Evolutionary conservation across 1,140 invertebrate species (phyloP).

Genomic region (Ostrea edulis): DNA sequence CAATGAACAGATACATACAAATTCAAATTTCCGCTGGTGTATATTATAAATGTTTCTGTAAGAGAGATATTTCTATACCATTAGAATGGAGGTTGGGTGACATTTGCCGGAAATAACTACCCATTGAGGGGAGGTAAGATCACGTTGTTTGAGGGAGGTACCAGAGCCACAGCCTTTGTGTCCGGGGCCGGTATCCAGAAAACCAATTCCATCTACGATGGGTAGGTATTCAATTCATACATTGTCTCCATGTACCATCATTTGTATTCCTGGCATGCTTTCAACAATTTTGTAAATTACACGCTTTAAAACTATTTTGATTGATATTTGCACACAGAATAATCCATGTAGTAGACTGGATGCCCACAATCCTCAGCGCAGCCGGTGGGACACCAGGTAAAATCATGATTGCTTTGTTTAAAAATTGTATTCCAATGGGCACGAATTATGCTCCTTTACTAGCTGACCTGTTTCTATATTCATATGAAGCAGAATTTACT

Average conservation of each 20-base stretch:
- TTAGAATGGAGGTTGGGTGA: conserved; percentile 54
- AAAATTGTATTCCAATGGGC: too few relatives aligned
- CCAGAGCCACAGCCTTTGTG: conserved; percentile 57
- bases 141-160: conserved; percentile 68
- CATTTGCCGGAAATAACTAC: conserved; percentile 61
- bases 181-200: conserved; percentile 21
- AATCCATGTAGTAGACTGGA: conserved; percentile 74
- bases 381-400: conserved; percentile 59
- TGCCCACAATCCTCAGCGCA: conserved; percentile 66
- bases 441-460: too few relatives aligned
- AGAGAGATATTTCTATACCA: background rate
- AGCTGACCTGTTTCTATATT: too few relatives aligned
- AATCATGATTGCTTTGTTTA: too few relatives aligned
- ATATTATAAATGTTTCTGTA: too few relatives aligned
- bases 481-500: too few relatives aligned
- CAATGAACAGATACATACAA: too few relatives aligned
- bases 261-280: background rate
- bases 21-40: too few relatives aligned
- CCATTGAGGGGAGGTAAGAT: conserved; percentile 64
- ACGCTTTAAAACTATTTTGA: background rate
- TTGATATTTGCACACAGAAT: conserved; percentile 59
- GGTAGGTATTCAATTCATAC: background rate
- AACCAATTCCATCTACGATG: background rate
- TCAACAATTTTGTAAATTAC: background rate
- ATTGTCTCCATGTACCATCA: background rate